These are phyloP conservation scores for Diploscapter pachys DNA, from an alignment of 1,140 invertebrate genomes.

Conservation along the genomic window DNA sequence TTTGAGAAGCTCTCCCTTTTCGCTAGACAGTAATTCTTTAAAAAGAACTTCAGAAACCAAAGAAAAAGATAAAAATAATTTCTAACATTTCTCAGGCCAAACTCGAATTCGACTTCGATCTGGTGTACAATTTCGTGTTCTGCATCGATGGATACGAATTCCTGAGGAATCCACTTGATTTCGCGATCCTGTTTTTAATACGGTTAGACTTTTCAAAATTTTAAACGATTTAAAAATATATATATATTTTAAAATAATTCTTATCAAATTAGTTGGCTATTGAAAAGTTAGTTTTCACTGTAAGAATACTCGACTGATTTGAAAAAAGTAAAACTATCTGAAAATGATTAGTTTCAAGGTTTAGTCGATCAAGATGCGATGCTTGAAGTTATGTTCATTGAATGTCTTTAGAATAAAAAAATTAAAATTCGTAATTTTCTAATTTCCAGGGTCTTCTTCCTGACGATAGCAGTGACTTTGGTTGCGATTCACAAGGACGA, in stretches of 20 bases:
- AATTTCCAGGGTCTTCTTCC: background rate
- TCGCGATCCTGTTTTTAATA: conserved; percentile 2
- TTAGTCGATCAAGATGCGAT: no score
- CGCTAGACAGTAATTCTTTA: no score
- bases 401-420: background rate
- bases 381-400: no score
- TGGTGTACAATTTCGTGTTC: conserved; percentile 13
- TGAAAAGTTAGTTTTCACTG: no score
- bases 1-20: no score
- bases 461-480: background rate
- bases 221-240: background rate
- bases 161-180: conserved; percentile 6
- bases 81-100: background rate
- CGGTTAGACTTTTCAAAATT: background rate
- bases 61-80: no score
- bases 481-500: background rate
- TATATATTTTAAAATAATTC: background rate
- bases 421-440: background rate
- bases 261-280: background rate
- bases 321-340: no score
- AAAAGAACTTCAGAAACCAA: no score
- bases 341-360: no score
- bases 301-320: no score
- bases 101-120: background rate
- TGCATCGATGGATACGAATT: conserved; percentile 21